Percentiles rank a stretch among this genome's conserved stretches.
phyloP scores from a whole-genome alignment of 2,888 invertebrate species.

The Blastobasis lacticolella region DNA sequence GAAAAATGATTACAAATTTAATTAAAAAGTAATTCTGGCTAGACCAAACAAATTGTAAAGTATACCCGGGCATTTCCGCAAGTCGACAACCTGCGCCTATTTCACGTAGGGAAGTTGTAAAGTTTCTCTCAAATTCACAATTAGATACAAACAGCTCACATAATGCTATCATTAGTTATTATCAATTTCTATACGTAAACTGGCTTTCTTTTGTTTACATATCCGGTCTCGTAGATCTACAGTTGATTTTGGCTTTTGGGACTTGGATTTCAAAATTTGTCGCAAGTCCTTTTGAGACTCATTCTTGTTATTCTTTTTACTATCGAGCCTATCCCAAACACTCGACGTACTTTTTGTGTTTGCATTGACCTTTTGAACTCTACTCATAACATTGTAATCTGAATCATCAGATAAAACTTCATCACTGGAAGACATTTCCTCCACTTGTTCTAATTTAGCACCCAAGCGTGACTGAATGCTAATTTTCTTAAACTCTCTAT shows the following conservation, averaged over 20 bases:
- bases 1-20: no score
- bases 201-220: slow-evolving; percentile 49
- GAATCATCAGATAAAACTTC: slow-evolving; percentile 34
- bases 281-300: slow-evolving; percentile 44
- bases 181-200: slow-evolving; percentile 68
- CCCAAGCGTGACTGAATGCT: slow-evolving; percentile 52
- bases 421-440: slow-evolving; percentile 9
- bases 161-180: slow-evolving; percentile 32
- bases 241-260: slow-evolving; percentile 22
- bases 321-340: slow-evolving; percentile 71
- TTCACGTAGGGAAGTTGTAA: no score
- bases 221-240: slow-evolving; percentile 46
- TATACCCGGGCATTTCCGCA: no score
- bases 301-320: slow-evolving; percentile 18
- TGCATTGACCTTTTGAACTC: slow-evolving; percentile 61
- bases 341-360: slow-evolving; percentile 41
- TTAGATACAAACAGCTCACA: no score
- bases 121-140: no score
- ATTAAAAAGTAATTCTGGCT: no score
- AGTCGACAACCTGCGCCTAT: no score
- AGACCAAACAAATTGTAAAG: no score
- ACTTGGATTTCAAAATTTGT: slow-evolving; percentile 44
- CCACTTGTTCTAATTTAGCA: slow-evolving; percentile 33
- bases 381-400: slow-evolving; percentile 64
- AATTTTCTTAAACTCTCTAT: slow-evolving; percentile 18